phyloP scores from a whole-genome alignment of 2,888 invertebrate species.

The Lagria hirta region DNA sequence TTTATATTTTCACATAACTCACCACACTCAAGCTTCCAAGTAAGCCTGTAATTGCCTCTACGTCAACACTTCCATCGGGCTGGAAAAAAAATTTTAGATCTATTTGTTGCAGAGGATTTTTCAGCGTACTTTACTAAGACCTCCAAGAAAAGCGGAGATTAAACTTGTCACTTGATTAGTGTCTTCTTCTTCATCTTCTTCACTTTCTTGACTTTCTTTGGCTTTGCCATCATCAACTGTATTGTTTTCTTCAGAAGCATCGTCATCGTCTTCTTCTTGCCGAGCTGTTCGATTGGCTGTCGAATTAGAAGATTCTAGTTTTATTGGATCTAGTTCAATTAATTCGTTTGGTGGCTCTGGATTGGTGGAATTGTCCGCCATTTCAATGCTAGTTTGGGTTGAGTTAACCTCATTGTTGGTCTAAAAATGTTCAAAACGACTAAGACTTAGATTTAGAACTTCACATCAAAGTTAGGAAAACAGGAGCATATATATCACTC shows the following conservation, averaged over 20 bases:
- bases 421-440: too few species aligned
- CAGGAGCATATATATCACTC: too few species aligned
- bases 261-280: constrained; percentile 7
- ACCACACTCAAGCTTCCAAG: constrained; percentile 52
- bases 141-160: constrained; percentile 50
- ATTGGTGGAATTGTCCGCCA: too few species aligned
- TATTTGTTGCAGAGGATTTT: not conserved
- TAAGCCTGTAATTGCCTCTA: constrained; percentile 51
- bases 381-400: too few species aligned
- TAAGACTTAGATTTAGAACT: too few species aligned
- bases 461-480: too few species aligned
- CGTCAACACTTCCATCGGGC: constrained; percentile 53
- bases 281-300: constrained; percentile 9
- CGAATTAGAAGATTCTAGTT: constrained; percentile 4
- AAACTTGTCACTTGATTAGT: constrained; percentile 49
- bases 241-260: constrained; percentile 2
- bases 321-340: constrained; percentile 7
- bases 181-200: constrained; percentile 46
- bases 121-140: constrained; percentile 50
- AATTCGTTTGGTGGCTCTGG: too few species aligned
- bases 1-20: constrained; percentile 31
- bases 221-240: constrained; percentile 6
- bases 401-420: too few species aligned
- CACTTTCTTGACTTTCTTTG: constrained; percentile 32
- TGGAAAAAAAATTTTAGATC: constrained; percentile 26